Evolutionary conservation across 2,888 invertebrate species (phyloP).

Genomic region (Rhamnusium bicolor): DNA sequence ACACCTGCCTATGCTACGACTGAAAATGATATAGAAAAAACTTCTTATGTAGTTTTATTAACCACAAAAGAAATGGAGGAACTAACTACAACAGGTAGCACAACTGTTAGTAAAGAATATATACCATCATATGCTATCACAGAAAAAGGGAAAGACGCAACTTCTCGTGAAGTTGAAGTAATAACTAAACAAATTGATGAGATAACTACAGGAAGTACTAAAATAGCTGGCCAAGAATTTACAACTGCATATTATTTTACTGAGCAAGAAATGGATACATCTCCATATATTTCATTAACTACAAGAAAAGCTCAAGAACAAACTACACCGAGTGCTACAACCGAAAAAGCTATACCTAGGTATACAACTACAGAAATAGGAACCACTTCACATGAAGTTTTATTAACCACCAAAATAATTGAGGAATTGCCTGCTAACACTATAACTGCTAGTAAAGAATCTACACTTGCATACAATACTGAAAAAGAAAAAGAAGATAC

Average conservation of each 20-base stretch:
- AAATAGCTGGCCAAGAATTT: conserved; percentile 1
- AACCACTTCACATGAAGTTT: conserved; percentile 37
- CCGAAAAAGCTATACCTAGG: background rate
- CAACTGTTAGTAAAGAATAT: conserved; percentile 20
- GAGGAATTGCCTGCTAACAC: background rate
- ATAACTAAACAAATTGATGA: conserved; percentile 10
- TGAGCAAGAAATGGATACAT: conserved; percentile 11
- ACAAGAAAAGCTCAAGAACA: conserved; percentile 36
- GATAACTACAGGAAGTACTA: conserved; percentile 22
- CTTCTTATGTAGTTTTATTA: background rate
- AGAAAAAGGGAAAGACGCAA: conserved; percentile 7
- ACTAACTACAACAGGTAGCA: conserved; percentile 21
- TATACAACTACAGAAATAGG: conserved; percentile 14
- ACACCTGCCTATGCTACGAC: conserved; percentile 15
- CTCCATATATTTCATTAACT: conserved; percentile 38
- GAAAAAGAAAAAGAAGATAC: background rate
- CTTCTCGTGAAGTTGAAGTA: background rate
- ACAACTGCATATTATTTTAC: too few relatives aligned
- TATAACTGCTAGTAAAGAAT: background rate
- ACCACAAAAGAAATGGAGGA: conserved; percentile 5
- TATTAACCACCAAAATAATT: conserved; percentile 2
- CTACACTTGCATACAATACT: background rate
- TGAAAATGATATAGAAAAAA: conserved; percentile 25
- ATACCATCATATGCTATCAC: background rate
- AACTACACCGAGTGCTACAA: background rate